A percentile compares a stretch with the other conserved stretches of the same genome.
Evolutionary conservation across 1,140 invertebrate species (phyloP).

Genomic region (Drosophila mayri): DNA sequence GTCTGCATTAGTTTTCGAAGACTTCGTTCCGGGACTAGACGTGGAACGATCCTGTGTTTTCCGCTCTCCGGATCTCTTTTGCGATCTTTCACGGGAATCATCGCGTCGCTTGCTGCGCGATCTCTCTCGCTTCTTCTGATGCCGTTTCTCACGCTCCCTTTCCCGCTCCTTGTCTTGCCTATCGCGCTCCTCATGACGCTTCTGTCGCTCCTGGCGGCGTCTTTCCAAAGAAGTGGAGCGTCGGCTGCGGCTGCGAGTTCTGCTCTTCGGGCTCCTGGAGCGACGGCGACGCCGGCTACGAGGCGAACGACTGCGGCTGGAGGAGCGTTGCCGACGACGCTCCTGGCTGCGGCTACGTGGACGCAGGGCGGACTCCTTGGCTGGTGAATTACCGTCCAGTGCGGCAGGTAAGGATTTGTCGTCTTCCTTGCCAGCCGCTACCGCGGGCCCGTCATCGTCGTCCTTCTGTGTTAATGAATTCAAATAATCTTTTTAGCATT

Average conservation of each 20-base stretch:
- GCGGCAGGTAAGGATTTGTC: background rate
- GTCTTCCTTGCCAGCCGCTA: background rate
- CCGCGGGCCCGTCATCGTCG: conserved; percentile 17
- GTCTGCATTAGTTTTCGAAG: conserved; percentile 37
- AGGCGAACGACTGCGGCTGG: conserved; percentile 47
- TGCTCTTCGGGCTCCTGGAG: conserved; percentile 39
- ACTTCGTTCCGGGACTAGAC: conserved; percentile 8
- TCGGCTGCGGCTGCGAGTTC: conserved; percentile 56
- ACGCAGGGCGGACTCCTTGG: conserved; percentile 12
- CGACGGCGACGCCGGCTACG: conserved; percentile 50
- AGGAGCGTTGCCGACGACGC: conserved; percentile 13
- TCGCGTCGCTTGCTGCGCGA: conserved; percentile 23
- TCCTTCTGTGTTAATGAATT: conserved; percentile 47
- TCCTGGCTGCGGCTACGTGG: conserved; percentile 45
- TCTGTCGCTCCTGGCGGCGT: conserved; percentile 65
- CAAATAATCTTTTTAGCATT: background rate
- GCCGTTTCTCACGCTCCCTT: conserved; percentile 57
- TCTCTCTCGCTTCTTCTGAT: conserved; percentile 40
- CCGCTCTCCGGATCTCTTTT: conserved; percentile 11
- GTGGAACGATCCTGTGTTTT: conserved; percentile 15
- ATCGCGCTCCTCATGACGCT: conserved; percentile 69
- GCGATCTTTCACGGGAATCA: conserved; percentile 16
- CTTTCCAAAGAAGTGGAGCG: conserved; percentile 71
- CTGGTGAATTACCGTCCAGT: conserved; percentile 1
- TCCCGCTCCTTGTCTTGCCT: conserved; percentile 62